Conservation (phyloP, 2,888 invertebrate species). For the Andrena bicolor region DNA sequence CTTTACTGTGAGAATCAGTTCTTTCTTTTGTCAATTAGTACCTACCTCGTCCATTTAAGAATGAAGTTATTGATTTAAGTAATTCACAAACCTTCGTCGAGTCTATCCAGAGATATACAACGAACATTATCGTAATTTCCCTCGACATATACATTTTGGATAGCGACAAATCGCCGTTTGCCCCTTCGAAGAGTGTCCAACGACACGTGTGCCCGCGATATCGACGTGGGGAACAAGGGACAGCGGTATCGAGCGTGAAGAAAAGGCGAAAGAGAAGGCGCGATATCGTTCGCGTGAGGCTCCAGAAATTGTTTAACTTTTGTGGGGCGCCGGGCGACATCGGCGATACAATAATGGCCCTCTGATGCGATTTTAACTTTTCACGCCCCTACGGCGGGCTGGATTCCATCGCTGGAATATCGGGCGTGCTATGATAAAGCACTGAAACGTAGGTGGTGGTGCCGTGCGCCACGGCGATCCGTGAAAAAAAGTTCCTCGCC, state of each 20-base stretch:
- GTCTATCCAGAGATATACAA: no score
- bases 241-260: slow-evolving; percentile 16
- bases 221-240: slow-evolving; percentile 42
- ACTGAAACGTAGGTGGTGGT: slow-evolving; percentile 54
- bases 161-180: slow-evolving; percentile 75
- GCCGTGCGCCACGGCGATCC: slow-evolving; percentile 26
- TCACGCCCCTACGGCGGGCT: slow-evolving; percentile 66
- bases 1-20: no score
- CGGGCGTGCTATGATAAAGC: slow-evolving; percentile 67
- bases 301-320: slow-evolving; percentile 79
- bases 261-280: slow-evolving; percentile 27
- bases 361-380: slow-evolving; percentile 80
- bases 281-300: slow-evolving; percentile 62
- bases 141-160: slow-evolving; percentile 1
- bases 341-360: slow-evolving; percentile 78
- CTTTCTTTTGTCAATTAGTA: no score
- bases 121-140: no score
- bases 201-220: slow-evolving; percentile 74
- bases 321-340: slow-evolving; percentile 66
- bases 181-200: slow-evolving; percentile 71
- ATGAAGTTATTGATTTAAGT: no score
- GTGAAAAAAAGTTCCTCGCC: slow-evolving; percentile 58
- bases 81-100: no score
- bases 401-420: slow-evolving; percentile 72
- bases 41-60: no score